Percentiles rank a stretch among this genome's conserved stretches.
Conservation (phyloP, 1,140 invertebrate species). For the Brachionus angularis region DNA sequence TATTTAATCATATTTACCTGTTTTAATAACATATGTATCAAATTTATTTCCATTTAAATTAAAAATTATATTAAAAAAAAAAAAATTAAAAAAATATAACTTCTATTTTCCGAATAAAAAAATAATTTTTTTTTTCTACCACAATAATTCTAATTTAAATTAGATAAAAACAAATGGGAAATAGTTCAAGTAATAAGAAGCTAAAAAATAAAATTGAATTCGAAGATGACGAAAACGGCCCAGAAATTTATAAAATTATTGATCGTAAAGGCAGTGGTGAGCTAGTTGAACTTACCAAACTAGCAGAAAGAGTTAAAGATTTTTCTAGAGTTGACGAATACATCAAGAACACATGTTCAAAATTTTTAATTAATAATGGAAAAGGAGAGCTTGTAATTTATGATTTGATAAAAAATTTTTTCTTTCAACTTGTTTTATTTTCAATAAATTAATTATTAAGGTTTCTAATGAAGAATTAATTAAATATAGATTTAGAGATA, state of each 20-base stretch:
- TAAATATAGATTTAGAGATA: not conserved
- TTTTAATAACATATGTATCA: too few species aligned
- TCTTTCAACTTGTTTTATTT: too few species aligned
- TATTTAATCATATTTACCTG: too few species aligned
- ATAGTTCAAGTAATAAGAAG: conserved; percentile 14
- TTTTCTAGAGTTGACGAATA: conserved; percentile 48
- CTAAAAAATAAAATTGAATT: conserved; percentile 15
- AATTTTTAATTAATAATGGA: conserved; percentile 87
- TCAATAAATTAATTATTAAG: not conserved
- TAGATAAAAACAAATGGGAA: not conserved
- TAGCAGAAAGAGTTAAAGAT: conserved; percentile 64
- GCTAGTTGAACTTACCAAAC: conserved; percentile 86
- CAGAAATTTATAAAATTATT: conserved; percentile 53
- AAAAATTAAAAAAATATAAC: not conserved
- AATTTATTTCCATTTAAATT: too few species aligned
- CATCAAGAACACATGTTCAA: conserved; percentile 76
- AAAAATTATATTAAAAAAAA: not conserved
- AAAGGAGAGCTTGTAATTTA: conserved; percentile 77
- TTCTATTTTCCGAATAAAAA: not conserved
- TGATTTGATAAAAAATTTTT: conserved; percentile 14
- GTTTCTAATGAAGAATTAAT: not conserved
- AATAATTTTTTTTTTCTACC: not conserved
- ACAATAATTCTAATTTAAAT: not conserved
- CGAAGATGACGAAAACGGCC: conserved; percentile 42
- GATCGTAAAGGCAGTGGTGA: conserved; percentile 71